Percentiles rank a stretch among this genome's conserved stretches.
Evolutionary conservation across 2,888 invertebrate species (phyloP).

Genomic region (Eristalis arbustorum): DNA sequence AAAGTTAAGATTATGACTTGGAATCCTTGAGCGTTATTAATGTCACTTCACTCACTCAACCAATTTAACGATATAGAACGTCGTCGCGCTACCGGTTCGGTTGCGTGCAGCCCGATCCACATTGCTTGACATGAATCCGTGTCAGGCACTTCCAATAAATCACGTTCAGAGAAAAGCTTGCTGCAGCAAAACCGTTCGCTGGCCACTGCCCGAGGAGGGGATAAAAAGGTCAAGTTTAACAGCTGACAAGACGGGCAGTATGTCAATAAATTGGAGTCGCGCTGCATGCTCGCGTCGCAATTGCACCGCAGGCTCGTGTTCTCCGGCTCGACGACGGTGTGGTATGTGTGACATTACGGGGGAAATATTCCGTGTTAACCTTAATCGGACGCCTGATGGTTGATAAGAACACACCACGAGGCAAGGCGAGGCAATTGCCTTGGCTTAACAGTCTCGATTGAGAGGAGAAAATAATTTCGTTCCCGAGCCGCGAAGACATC

Average conservation of each 20-base stretch:
- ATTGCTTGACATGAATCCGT: constrained; percentile 17
- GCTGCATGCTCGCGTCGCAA: neutral
- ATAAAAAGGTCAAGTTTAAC: constrained; percentile 64
- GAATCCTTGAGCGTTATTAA: neutral
- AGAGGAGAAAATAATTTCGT: constrained; percentile 1
- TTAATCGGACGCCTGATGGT: constrained; percentile 50
- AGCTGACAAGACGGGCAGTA: constrained; percentile 32
- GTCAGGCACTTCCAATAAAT: constrained; percentile 39
- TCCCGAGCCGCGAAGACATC: constrained; percentile 1
- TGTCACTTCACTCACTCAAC: neutral
- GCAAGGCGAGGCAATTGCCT: constrained; percentile 26
- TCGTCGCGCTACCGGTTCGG: neutral
- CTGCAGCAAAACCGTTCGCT: neutral
- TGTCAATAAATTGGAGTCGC: constrained; percentile 39
- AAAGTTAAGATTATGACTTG: neutral
- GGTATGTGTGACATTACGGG: constrained; percentile 15
- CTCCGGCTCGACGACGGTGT: neutral
- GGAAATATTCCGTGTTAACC: constrained; percentile 37
- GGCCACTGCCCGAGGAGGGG: neutral
- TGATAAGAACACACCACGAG: constrained; percentile 23
- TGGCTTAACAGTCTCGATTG: neutral
- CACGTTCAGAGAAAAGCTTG: neutral
- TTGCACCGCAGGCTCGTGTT: neutral
- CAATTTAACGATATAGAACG: no score
- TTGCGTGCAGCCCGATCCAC: neutral